phyloP scores from a whole-genome alignment of 2,888 invertebrate species.

The Drosophila sordidapex region DNA sequence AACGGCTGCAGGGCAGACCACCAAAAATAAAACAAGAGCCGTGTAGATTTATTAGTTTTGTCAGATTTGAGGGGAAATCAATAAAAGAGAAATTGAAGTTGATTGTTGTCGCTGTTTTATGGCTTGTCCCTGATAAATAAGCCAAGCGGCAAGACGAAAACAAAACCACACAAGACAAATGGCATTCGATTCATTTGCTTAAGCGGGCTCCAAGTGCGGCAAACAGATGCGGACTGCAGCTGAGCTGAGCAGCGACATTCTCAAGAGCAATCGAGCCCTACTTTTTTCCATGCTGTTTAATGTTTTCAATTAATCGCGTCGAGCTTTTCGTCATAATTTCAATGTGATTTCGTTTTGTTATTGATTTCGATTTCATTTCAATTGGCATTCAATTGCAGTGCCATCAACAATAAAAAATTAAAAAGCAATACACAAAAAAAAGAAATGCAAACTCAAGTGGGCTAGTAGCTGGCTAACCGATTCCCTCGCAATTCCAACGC shows the following conservation, averaged over 20 bases:
- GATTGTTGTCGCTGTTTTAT: constrained; percentile 28
- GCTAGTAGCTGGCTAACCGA: constrained; percentile 13
- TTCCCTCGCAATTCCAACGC: constrained; percentile 1
- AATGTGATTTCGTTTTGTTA: constrained; percentile 37
- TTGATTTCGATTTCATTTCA: constrained; percentile 63
- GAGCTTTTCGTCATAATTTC: constrained; percentile 40
- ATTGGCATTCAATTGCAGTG: constrained; percentile 71
- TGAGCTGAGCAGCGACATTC: constrained; percentile 2
- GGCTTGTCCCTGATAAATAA: constrained; percentile 67
- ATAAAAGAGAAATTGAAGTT: constrained; percentile 69
- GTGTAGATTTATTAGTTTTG: constrained; percentile 64
- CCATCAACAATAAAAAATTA: constrained; percentile 35
- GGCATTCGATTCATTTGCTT: constrained; percentile 43
- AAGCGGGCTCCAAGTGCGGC: constrained; percentile 22
- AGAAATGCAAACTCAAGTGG: constrained; percentile 67
- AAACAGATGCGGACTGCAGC: constrained; percentile 12
- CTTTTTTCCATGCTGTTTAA: not conserved
- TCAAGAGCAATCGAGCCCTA: constrained; percentile 32
- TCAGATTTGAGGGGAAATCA: constrained; percentile 24
- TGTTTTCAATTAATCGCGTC: constrained; percentile 30
- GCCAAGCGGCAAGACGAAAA: constrained; percentile 23
- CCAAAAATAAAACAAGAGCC: not conserved
- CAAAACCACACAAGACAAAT: constrained; percentile 33
- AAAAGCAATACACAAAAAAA: constrained; percentile 31
- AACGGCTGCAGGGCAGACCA: constrained; percentile 52